Base-by-base conservation (phyloP, 2,113 vertebrate genomes). In the Gambusia affinis region DNA sequence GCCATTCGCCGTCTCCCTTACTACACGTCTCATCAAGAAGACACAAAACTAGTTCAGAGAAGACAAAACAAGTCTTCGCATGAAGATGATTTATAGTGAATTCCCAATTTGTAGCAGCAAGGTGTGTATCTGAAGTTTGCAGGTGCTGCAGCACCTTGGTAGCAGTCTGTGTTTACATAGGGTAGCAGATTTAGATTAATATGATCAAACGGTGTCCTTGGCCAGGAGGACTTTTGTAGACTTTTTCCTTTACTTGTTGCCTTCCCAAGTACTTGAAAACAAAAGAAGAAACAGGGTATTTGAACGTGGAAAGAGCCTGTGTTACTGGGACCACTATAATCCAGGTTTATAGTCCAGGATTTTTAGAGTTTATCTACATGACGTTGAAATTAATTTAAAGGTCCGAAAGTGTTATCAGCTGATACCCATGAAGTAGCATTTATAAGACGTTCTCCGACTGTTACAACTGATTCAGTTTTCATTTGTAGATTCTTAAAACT, bases 111-210 rank as follows among this genome's bases (percentile, higher is more conserved):
- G 86, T 89, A 90, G 88, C 84, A 84, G 31, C 74, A 29, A 24
- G 28, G 65, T 83, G 68, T 11, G n/a, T 30, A 79, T 27, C 64
- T 73, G 71, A 82, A 75, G 72, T 80, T 68, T 70, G 81, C 72
- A 67, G 65, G 69, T 24, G 67, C 76, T 70, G 6, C 24, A 64
- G 73, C 81, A 80, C 76, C 80, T 70, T 62, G 77, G 89, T 91
- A 90, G 88, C 88, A 87, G 84, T 84, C 76, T 61, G 72, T 86
- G 87, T 89, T 92, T 90, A 90, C 89, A 90, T 62, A 66, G 72
- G 84, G 84, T 80, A 90, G 91, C 89, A 85, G 80, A 83, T 60
- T 22, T 82, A 47, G 85, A 63, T 15, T n/a, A 71, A 47, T 7
- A 47, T 47, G 44, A 57, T 57, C 51, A 57, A 54, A 54, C 19